Base-by-base conservation (phyloP, 2,797 vertebrate species). In the Cirrhinus molitorella region DNA sequence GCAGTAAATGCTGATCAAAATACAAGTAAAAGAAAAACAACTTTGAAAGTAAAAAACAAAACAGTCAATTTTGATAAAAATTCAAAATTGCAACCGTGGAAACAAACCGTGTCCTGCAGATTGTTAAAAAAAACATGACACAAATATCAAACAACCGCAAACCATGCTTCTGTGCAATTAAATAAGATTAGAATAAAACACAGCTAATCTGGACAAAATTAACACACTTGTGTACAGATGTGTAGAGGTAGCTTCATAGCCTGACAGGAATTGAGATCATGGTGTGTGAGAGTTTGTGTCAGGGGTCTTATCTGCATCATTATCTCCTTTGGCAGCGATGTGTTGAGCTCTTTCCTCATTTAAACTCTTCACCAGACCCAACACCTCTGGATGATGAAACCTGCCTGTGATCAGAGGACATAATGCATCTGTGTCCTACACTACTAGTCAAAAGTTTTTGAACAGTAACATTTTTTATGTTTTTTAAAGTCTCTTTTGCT, bases 381-480 rank as follows among this genome's bases (percentile, higher is more conserved):
- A 89, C 82, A 99, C 94, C 75, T 97, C 96, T 13, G 96, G 97
- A 79, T 99, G 97, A 75, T 92, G 93, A 91, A 99, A 99, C 87
- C 95, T 96, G 53, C 97, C 98, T 99, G 91, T 14, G 87, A 85
- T 0, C 90, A 89, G 25, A 57, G 77, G 57, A 81, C 61, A 28
- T 51, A 72, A 49, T 3, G 14, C 65, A 53, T 19, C 31, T 0
- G 16, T 53, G 47, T 53, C 28, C 31, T 34, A 34, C 31, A 34
- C 31, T 34, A 34, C 31, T 4, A 34, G 31, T 34, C 31, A 34
- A 4, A 2, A 34, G 31, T 34, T 34, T 34, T 34, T 34, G 31
- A 34, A 34, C 31, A 34, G 31, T 34, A 34, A 34, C 2, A 34
- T 34, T 2, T 34, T 34, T 34, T 34, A 34, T 34, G 31, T 34